Conservation (phyloP, 2,113 vertebrate species). For the Oxyura jamaicensis region DNA sequence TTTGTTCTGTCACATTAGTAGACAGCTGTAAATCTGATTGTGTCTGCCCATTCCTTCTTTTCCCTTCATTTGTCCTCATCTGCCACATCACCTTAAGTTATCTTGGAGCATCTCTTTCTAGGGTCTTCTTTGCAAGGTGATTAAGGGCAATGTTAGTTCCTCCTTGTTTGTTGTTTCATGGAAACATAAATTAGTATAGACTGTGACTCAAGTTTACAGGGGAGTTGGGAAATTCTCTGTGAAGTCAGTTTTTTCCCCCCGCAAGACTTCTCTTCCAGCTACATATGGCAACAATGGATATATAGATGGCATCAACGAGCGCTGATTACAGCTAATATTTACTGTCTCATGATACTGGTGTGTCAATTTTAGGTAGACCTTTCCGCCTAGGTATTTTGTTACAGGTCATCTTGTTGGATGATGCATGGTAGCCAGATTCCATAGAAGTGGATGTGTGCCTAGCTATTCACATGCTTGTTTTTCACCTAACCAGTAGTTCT, state of each 20-base stretch:
- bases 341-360: not conserved
- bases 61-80: not conserved
- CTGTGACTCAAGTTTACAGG: not conserved
- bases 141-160: slow-evolving; percentile 36
- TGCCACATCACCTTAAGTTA: not conserved
- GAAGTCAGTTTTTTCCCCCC: not conserved
- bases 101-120: not conserved
- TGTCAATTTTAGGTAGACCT: slow-evolving; percentile 54
- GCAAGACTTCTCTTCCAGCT: not conserved
- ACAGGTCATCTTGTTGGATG: slow-evolving; percentile 40
- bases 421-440: not conserved
- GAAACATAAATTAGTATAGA: not conserved
- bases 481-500: slow-evolving; percentile 15
- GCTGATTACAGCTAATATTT: slow-evolving; percentile 3
- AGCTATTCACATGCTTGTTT: not conserved
- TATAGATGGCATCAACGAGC: not conserved
- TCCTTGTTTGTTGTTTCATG: slow-evolving; percentile 14
- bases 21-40: slow-evolving; percentile 2
- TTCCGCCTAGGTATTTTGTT: slow-evolving; percentile 40
- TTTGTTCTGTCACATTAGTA: not conserved
- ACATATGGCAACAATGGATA: slow-evolving; percentile 9
- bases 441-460: not conserved
- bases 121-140: not conserved
- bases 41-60: not conserved
- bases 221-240: slow-evolving; percentile 22